These are phyloP conservation scores for Amphipyra tragopoginis DNA, from an alignment of 2,888 invertebrate species.

Conservation along the genomic window DNA sequence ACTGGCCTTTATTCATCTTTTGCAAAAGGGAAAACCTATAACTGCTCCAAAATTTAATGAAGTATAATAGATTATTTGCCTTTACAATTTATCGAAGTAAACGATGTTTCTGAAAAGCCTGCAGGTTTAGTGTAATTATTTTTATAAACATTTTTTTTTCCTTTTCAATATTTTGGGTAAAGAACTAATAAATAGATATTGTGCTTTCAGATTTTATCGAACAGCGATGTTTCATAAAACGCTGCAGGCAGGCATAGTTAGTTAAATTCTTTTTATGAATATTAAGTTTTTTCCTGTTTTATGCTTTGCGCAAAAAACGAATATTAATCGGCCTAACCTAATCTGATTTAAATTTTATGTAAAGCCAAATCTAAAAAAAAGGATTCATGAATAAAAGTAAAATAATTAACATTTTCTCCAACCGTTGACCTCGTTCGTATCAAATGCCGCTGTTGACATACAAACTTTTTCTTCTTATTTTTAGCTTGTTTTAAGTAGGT, in stretches of 20 bases:
- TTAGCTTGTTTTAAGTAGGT: slow-evolving; percentile 1
- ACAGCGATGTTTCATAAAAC: too few species aligned
- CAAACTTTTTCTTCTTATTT: slow-evolving; percentile 6
- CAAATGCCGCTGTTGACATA: background rate
- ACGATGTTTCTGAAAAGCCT: too few species aligned
- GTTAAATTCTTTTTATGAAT: background rate
- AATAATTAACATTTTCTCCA: slow-evolving; percentile 22
- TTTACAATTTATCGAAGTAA: too few species aligned
- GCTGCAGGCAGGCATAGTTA: background rate
- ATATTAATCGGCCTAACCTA: slow-evolving; percentile 12
- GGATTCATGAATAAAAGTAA: slow-evolving; percentile 25
- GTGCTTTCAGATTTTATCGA: too few species aligned
- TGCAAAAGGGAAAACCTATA: background rate
- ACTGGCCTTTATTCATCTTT: background rate
- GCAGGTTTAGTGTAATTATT: too few species aligned
- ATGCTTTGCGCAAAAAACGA: slow-evolving; percentile 7
- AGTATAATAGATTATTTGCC: background rate
- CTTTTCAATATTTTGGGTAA: too few species aligned
- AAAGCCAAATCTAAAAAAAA: slow-evolving; percentile 24
- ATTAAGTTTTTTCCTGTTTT: background rate
- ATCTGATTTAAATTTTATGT: slow-evolving; percentile 30
- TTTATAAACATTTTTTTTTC: too few species aligned
- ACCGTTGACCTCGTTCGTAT: slow-evolving; percentile 12
- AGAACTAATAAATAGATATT: too few species aligned
- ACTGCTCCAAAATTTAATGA: background rate